Evolutionary conservation across 2,797 vertebrate species (phyloP).

Genomic region (Trachops cirrhosus): DNA sequence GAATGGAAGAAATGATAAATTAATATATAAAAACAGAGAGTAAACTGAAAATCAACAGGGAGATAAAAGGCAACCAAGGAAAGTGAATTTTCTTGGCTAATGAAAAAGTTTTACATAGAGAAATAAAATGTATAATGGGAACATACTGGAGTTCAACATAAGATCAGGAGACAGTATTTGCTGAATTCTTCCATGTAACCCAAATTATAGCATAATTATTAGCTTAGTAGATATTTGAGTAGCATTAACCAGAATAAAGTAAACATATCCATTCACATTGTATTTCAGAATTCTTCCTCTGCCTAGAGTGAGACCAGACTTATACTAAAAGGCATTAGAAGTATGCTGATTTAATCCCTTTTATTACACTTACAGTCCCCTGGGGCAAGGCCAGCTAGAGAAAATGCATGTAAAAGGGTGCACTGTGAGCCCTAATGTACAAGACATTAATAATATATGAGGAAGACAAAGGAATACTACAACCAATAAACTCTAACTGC

Average conservation of each 20-base stretch:
- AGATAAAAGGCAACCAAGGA: neutral
- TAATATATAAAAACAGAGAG: constrained; percentile 1
- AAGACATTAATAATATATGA: constrained; percentile 47
- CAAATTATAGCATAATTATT: neutral
- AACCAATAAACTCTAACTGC: neutral
- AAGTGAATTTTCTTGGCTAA: constrained; percentile 41
- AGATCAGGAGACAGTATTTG: neutral
- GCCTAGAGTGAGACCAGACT: neutral
- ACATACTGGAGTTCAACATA: neutral
- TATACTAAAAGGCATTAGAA: neutral
- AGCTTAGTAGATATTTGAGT: neutral
- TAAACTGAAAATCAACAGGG: neutral
- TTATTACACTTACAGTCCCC: constrained; percentile 1
- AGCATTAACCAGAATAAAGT: constrained; percentile 18
- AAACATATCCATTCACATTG: neutral
- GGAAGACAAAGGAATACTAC: constrained; percentile 16
- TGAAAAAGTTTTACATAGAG: neutral
- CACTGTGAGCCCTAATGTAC: neutral
- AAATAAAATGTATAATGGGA: neutral
- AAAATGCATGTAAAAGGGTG: constrained; percentile 11
- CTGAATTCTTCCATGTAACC: neutral
- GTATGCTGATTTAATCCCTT: neutral
- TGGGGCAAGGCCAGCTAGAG: neutral
- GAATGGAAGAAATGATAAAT: neutral
- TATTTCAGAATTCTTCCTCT: neutral